Conservation (phyloP, 2,888 invertebrate species). For the Linnaemya tessellans region DNA sequence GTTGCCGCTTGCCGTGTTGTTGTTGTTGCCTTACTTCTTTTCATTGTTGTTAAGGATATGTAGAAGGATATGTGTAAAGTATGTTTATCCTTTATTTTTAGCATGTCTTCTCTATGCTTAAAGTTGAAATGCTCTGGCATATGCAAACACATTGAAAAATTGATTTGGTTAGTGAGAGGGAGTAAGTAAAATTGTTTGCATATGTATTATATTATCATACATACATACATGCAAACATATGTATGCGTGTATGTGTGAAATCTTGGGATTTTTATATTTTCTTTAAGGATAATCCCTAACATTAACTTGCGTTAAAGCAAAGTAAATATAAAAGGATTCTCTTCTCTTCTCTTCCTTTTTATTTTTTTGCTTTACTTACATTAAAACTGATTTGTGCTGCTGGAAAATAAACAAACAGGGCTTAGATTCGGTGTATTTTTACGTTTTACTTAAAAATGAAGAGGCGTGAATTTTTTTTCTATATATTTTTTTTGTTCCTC, state of each 20-base stretch:
- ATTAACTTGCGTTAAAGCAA: slow-evolving; percentile 72
- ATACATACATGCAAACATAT: background rate
- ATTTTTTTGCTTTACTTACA: slow-evolving; percentile 11
- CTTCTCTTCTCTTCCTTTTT: background rate
- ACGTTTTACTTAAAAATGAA: slow-evolving; percentile 55
- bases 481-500: background rate
- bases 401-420: slow-evolving; percentile 17
- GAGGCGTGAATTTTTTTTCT: slow-evolving; percentile 52
- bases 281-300: slow-evolving; percentile 73
- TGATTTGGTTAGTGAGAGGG: slow-evolving; percentile 63
- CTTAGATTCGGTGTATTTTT: slow-evolving; percentile 14
- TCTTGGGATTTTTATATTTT: slow-evolving; percentile 70
- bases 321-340: slow-evolving; percentile 17
- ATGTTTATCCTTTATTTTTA: slow-evolving; percentile 67
- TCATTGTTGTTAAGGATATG: slow-evolving; percentile 60
- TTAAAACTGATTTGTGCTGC: slow-evolving; percentile 67
- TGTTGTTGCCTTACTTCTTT: slow-evolving; percentile 35
- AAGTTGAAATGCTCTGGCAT: slow-evolving; percentile 67
- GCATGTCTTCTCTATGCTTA: slow-evolving; percentile 34
- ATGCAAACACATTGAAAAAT: slow-evolving; percentile 71
- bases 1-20: slow-evolving; percentile 21
- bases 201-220: slow-evolving; percentile 23
- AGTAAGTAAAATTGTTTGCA: slow-evolving; percentile 26
- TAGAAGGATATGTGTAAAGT: slow-evolving; percentile 63
- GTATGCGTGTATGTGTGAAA: slow-evolving; percentile 39